Percentiles rank a stretch among this genome's conserved stretches.
Conservation (phyloP, 2,113 vertebrate genomes). For the Calidris pugnax region DNA sequence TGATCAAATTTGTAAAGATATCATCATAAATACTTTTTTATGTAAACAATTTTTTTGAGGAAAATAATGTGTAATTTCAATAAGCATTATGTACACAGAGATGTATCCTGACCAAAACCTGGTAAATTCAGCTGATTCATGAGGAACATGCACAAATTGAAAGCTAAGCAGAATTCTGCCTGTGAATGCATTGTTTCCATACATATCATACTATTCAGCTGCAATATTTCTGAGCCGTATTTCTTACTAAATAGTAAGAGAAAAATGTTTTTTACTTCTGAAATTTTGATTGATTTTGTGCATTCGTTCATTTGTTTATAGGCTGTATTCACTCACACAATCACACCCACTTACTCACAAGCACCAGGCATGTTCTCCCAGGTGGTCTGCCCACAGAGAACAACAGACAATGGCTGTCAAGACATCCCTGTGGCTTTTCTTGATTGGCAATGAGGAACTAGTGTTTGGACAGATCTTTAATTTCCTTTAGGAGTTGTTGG, state of each 20-base stretch:
- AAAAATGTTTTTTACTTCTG: background rate
- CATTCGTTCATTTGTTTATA: background rate
- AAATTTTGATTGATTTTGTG: background rate
- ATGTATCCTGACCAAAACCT: background rate
- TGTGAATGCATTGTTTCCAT: background rate
- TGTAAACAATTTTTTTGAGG: background rate
- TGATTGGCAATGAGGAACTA: background rate
- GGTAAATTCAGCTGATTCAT: background rate
- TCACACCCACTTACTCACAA: background rate
- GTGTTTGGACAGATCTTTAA: background rate
- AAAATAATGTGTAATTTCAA: background rate
- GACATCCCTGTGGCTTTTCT: background rate
- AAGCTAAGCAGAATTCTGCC: background rate
- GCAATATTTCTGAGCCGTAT: background rate
- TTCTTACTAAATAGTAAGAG: background rate
- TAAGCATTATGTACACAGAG: background rate
- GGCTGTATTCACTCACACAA: background rate
- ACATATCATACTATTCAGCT: background rate
- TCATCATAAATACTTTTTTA: background rate
- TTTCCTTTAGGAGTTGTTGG: background rate
- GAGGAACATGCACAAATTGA: background rate
- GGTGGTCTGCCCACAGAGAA: background rate
- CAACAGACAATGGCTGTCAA: fast-evolving
- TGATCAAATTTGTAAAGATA: background rate
- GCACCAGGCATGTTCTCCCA: background rate